Evolutionary conservation across 1,140 invertebrate species (phyloP), one percentile per base, ranked within the genome.

Genomic region (Lysiphlebus fabarum): DNA sequence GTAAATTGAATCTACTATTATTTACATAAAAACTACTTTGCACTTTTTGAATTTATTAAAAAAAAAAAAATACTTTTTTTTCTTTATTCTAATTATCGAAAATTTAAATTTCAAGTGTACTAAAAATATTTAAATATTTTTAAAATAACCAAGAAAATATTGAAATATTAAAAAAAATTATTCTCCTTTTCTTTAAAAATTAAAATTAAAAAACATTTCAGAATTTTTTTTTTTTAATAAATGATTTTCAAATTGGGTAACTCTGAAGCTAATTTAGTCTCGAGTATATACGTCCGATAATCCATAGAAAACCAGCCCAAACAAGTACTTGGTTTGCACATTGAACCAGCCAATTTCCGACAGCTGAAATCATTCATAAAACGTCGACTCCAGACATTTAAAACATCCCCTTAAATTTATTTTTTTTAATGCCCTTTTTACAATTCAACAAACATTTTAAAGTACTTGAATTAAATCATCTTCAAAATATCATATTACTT

Each of bases 341-440:
- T 58, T 33, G 38, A 53, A 58, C 37, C 56, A 42, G 56, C 48
- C 56, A 58, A 58, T 58, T 58, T 58, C 56, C 48, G 56, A 58
- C 56, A 58, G 56, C 49, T 58, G 56, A 58, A 48, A 58, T 58
- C 56, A 58, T 58, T 58, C 56, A 58, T 58, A 51, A 58, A 58
- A 41, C 45, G 48, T 58, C 56, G 42, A 56, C 44, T 56, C 55
- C 37, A 56, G 44, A 56, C 45, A 12, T 48, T 51, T 51, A n/a
- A 51, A 51, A 36, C 38, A 36, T 7, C 34, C 49, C 36, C 49
- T 38, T 26, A 26, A 26, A 1, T 26, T 26, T 26, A n/a, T n/a
- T n/a, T n/a, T n/a, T n/a, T n/a, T n/a, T n/a, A n/a, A n/a, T 26
- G 17, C 17, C 17, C 17, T 4, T 26, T 26, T 26, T 26, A 26